These are phyloP conservation scores for Limanda limanda DNA, from an alignment of 2,113 vertebrate genomes.

Conservation along the genomic window DNA sequence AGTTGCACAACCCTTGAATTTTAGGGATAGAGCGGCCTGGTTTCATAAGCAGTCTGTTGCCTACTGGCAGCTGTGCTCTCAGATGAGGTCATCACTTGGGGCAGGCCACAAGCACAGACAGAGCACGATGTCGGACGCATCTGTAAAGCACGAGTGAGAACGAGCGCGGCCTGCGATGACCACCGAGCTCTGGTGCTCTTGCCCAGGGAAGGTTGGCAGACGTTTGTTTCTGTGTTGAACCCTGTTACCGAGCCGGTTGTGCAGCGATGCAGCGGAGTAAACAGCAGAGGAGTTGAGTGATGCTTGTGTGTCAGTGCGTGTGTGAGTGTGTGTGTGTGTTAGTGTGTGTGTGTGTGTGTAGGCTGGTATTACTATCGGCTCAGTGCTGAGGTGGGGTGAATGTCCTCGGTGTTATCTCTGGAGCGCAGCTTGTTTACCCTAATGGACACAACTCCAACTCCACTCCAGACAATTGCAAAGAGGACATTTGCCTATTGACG, in stretches of 20 bases:
- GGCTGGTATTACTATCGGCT: slow-evolving; percentile 62
- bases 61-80: slow-evolving; percentile 71
- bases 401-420: slow-evolving; percentile 69
- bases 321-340: slow-evolving; percentile 28
- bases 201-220: slow-evolving; percentile 25
- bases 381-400: slow-evolving; percentile 62
- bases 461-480: slow-evolving; percentile 53
- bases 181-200: slow-evolving; percentile 26
- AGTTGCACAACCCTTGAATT: slow-evolving; percentile 73
- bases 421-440: slow-evolving; percentile 75
- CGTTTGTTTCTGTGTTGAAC: slow-evolving; percentile 46
- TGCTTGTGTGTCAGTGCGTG: slow-evolving; percentile 35
- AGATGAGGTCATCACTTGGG: slow-evolving; percentile 71
- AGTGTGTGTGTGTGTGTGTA: slow-evolving; percentile 29
- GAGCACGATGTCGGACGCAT: slow-evolving; percentile 45
- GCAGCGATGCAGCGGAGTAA: slow-evolving; percentile 50
- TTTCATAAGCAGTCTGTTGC: slow-evolving; percentile 74
- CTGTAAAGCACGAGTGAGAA: slow-evolving; percentile 33
- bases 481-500: slow-evolving; percentile 59
- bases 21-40: slow-evolving; percentile 68
- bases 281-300: slow-evolving; percentile 36
- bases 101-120: slow-evolving; percentile 42
- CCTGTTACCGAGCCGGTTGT: slow-evolving; percentile 33
- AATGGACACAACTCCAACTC: slow-evolving; percentile 68
- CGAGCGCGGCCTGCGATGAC: slow-evolving; percentile 24